A percentile compares a stretch with the other conserved stretches of the same genome.
phyloP scores from a whole-genome alignment of 2,888 invertebrate genomes.

The Meliscaeva auricollis region DNA sequence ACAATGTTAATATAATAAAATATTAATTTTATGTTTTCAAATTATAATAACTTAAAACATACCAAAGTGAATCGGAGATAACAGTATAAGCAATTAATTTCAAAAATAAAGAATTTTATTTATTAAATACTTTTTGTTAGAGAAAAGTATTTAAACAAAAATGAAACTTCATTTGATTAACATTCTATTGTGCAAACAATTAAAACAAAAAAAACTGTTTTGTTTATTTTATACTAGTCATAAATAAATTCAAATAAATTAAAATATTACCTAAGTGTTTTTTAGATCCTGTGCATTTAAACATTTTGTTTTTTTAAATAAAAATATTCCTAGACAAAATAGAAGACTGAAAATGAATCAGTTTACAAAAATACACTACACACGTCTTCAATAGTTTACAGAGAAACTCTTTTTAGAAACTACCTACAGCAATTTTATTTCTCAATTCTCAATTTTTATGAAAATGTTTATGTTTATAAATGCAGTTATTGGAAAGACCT shows the following conservation, averaged over 20 bases:
- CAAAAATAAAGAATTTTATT: slow-evolving; percentile 15
- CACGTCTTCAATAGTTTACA: not conserved
- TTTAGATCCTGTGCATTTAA: not conserved
- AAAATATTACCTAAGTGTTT: not conserved
- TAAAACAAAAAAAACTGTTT: not conserved
- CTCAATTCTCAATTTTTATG: not conserved
- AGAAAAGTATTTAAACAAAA: not conserved
- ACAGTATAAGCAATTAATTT: not conserved
- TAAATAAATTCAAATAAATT: slow-evolving; percentile 38
- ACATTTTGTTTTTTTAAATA: not conserved
- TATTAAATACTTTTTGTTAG: slow-evolving; percentile 15
- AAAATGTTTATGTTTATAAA: slow-evolving; percentile 43
- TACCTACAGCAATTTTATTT: not conserved
- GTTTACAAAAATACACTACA: not conserved
- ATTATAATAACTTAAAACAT: slow-evolving; percentile 13
- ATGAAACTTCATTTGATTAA: not conserved
- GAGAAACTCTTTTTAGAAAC: not conserved
- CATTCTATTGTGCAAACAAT: not conserved
- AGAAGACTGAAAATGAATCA: not conserved
- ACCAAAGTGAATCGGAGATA: slow-evolving; percentile 35
- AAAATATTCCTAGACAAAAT: not conserved
- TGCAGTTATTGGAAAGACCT: slow-evolving; percentile 37
- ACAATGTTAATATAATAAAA: slow-evolving; percentile 1
- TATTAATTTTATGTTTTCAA: slow-evolving; percentile 28
- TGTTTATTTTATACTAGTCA: slow-evolving; percentile 31